These are phyloP conservation scores for Netelia fuscicornis DNA, from an alignment of 2,888 invertebrate species.

Conservation along the genomic window DNA sequence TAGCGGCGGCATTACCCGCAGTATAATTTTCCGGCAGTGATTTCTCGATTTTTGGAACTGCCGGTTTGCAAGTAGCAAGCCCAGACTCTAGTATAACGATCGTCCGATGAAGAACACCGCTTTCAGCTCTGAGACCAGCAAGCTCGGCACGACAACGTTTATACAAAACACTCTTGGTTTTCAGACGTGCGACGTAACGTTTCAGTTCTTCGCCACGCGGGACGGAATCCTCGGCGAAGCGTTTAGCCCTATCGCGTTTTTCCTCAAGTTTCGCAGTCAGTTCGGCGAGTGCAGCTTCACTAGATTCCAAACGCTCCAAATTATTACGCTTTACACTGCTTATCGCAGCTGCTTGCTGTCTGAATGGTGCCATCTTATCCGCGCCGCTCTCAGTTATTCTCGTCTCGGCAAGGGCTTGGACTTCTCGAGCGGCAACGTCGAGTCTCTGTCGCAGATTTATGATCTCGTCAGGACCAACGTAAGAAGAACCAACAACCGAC, in stretches of 20 bases:
- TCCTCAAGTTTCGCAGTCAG: conserved; percentile 84
- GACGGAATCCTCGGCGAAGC: conserved; percentile 75
- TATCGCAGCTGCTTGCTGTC: conserved; percentile 94
- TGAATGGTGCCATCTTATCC: conserved; percentile 93
- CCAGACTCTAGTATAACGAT: conserved; percentile 89
- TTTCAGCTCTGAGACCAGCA: conserved; percentile 91
- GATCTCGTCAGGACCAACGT: conserved; percentile 80
- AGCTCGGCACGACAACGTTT: conserved; percentile 92
- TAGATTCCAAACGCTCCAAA: conserved; percentile 78
- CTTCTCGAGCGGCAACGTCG: conserved; percentile 87
- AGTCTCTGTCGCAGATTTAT: conserved; percentile 78
- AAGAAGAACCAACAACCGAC: conserved; percentile 78
- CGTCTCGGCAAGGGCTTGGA: conserved; percentile 90
- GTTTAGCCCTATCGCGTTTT: conserved; percentile 76
- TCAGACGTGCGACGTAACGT: conserved; percentile 92
- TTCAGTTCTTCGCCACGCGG: conserved; percentile 92
- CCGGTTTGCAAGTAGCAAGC: conserved; percentile 65
- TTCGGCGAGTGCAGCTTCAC: conserved; percentile 89
- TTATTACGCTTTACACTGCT: conserved; percentile 90
- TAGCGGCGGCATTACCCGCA: conserved; percentile 73
- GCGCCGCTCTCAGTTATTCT: conserved; percentile 86
- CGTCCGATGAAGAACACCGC: conserved; percentile 91
- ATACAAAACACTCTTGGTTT: conserved; percentile 92
- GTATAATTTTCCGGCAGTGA: conserved; percentile 74
- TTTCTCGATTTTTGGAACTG: conserved; percentile 45